These are phyloP conservation scores for Cephus runcator DNA, from an alignment of 2,888 invertebrate species.

Conservation along the genomic window DNA sequence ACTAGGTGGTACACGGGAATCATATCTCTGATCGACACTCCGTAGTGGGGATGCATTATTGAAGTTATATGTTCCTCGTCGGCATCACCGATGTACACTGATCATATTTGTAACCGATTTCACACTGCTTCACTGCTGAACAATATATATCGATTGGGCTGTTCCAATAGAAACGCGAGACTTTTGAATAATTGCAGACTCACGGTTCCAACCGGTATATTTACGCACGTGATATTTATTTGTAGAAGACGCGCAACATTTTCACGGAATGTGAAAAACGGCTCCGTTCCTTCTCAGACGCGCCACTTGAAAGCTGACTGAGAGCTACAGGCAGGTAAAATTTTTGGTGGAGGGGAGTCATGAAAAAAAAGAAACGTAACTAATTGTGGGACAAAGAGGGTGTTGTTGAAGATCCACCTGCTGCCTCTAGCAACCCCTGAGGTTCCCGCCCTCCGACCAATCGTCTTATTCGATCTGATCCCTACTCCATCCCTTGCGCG, in stretches of 20 bases:
- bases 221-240: background rate
- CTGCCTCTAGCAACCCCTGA: constrained; percentile 43
- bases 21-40: background rate
- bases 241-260: background rate
- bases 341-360: constrained; percentile 33
- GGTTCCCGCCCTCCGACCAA: constrained; percentile 57
- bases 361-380: constrained; percentile 45
- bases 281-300: constrained; percentile 16
- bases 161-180: background rate
- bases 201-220: background rate
- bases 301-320: constrained; percentile 40
- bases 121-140: background rate
- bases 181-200: background rate
- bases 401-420: constrained; percentile 58
- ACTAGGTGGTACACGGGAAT: background rate
- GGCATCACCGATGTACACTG: background rate
- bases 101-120: background rate
- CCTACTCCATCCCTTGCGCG: constrained; percentile 38
- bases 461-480: constrained; percentile 40
- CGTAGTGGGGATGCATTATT: background rate
- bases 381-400: constrained; percentile 56
- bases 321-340: constrained; percentile 39
- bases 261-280: constrained; percentile 9
- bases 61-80: background rate
- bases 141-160: background rate